Conservation (phyloP, 2,797 vertebrate genomes). For the Arrhamphus sclerolepis region DNA sequence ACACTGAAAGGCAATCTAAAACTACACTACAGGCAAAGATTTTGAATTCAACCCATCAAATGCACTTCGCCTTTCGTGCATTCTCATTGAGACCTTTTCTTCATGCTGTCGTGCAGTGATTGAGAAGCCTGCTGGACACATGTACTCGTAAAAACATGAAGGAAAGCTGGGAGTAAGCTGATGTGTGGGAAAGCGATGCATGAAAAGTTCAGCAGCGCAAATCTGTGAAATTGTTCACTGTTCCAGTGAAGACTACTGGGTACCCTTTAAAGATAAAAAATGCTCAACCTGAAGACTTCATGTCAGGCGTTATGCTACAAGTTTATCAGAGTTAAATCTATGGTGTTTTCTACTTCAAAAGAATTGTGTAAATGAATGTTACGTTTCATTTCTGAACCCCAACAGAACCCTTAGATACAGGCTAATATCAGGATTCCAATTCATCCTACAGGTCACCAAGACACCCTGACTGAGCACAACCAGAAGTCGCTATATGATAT, state of each 20-base stretch:
- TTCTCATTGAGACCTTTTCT: conserved; percentile 1
- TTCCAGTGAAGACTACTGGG: conserved; percentile 4
- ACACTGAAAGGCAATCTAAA: not conserved
- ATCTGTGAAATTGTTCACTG: conserved; percentile 4
- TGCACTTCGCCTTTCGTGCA: not conserved
- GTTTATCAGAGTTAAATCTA: not conserved
- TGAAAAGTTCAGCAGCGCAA: conserved; percentile 16
- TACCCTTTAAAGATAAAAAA: conserved; percentile 11
- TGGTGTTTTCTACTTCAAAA: not conserved
- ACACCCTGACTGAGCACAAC: too few species aligned
- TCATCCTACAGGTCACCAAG: too few species aligned
- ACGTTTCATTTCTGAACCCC: not conserved
- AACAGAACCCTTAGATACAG: too few species aligned
- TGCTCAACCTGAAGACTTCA: conserved; percentile 22
- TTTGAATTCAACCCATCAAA: conserved; percentile 17
- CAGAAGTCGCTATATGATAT: too few species aligned
- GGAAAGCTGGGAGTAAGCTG: not conserved
- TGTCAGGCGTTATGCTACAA: conserved; percentile 4
- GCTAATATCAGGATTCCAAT: too few species aligned
- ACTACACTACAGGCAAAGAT: conserved; percentile 14
- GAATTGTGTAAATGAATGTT: conserved; percentile 1
- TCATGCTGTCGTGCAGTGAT: not conserved
- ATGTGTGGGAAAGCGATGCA: conserved; percentile 15
- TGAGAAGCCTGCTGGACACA: not conserved
- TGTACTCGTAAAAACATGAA: not conserved